These are phyloP conservation scores for Proteles cristata DNA, from an alignment of 2,113 vertebrate genomes.

Conservation along the genomic window DNA sequence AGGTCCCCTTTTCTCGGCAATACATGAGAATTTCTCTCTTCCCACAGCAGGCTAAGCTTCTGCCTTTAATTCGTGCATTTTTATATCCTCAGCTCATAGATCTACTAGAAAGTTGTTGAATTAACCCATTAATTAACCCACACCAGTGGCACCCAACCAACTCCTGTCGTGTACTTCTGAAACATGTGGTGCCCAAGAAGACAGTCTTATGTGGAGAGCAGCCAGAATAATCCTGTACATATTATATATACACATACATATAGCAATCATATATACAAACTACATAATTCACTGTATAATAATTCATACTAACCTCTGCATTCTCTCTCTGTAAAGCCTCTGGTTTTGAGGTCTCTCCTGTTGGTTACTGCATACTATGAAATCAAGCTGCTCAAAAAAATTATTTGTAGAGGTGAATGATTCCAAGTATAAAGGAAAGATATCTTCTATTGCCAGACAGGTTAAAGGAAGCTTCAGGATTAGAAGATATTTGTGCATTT, in stretches of 20 bases:
- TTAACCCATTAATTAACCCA: background rate
- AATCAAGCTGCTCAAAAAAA: background rate
- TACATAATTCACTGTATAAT: background rate
- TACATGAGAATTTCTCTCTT: background rate
- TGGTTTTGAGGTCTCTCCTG: background rate
- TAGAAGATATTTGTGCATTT: background rate
- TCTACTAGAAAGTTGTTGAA: background rate
- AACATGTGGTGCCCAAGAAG: background rate
- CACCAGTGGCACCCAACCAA: background rate
- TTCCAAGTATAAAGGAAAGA: background rate
- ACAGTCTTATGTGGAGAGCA: background rate
- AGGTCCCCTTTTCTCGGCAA: background rate
- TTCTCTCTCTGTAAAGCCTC: background rate
- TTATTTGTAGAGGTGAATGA: background rate
- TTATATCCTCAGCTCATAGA: background rate
- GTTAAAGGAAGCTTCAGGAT: background rate
- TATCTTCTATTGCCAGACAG: background rate
- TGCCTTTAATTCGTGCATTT: background rate
- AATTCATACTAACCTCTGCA: background rate
- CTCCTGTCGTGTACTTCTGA: no score
- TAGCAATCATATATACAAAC: background rate
- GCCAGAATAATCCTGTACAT: background rate
- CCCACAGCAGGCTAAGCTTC: background rate
- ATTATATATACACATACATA: background rate
- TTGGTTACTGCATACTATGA: background rate